Conservation (phyloP, 2,888 invertebrate genomes). For the Nematopogon swammerdamellus region DNA sequence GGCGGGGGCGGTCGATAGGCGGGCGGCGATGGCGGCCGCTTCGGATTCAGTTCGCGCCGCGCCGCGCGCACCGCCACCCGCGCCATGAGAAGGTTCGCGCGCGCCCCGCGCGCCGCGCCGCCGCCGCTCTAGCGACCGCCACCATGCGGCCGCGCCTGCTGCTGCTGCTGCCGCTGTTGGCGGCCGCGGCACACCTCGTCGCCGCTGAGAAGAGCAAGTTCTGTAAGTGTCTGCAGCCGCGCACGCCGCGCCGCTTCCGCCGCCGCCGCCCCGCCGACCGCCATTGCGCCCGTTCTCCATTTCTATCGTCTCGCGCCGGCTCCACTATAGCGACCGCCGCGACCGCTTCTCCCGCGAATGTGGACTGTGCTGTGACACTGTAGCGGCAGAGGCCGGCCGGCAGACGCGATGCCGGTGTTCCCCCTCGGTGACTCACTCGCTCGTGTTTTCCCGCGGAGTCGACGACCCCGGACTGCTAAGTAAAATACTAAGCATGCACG, state of each 20-base stretch:
- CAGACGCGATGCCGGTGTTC: too few relatives aligned
- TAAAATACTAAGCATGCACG: too few relatives aligned
- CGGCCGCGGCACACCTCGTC: conserved; percentile 17
- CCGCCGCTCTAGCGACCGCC: conserved; percentile 6
- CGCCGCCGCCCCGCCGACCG: not conserved
- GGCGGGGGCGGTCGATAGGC: conserved; percentile 19
- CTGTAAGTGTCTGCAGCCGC: conserved; percentile 33
- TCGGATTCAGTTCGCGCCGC: conserved; percentile 4
- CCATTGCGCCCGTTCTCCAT: not conserved
- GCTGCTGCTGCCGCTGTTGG: conserved; percentile 29
- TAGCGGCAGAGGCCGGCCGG: too few relatives aligned
- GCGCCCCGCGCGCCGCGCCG: conserved; percentile 10
- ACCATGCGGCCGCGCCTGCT: conserved; percentile 42
- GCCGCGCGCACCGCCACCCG: conserved; percentile 18
- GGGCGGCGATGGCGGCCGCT: conserved; percentile 16
- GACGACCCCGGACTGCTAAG: too few relatives aligned
- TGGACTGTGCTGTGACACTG: too few relatives aligned
- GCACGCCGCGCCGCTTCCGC: not conserved
- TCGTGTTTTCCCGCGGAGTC: too few relatives aligned
- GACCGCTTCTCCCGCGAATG: not conserved
- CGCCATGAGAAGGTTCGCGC: conserved; percentile 28
- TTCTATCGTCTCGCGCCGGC: not conserved
- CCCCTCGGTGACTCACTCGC: too few relatives aligned
- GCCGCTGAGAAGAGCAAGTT: conserved; percentile 52
- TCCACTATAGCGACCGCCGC: not conserved